These are phyloP conservation scores for Linnaemya vulpina DNA, from an alignment of 2,888 invertebrate species.

Conservation along the genomic window DNA sequence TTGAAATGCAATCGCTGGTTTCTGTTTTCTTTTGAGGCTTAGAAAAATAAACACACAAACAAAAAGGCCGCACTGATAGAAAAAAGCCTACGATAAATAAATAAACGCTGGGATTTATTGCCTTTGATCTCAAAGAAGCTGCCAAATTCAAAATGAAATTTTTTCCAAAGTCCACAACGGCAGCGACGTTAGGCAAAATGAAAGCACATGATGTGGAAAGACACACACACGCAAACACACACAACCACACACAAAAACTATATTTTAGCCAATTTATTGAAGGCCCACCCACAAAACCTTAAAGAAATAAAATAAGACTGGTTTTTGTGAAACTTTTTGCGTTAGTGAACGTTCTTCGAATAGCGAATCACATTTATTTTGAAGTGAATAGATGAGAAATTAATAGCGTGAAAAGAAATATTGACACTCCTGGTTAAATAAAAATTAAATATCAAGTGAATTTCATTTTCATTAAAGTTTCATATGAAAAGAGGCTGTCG, in stretches of 20 bases:
- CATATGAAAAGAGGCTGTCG: no score
- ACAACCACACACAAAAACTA: background rate
- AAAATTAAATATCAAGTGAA: no score
- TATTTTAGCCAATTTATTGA: conserved; percentile 19
- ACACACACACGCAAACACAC: background rate
- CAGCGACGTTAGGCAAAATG: conserved; percentile 43
- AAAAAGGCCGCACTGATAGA: background rate
- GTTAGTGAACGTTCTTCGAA: conserved; percentile 31
- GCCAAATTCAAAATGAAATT: conserved; percentile 68
- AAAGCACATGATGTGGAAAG: conserved; percentile 40
- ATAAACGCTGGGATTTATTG: conserved; percentile 63
- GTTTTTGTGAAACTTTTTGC: background rate
- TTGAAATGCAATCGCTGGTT: conserved; percentile 45
- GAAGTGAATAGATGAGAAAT: no score
- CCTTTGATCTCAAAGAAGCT: conserved; percentile 69
- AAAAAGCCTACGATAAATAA: conserved; percentile 9
- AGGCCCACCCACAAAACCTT: conserved; percentile 21
- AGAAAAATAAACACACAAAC: conserved; percentile 46
- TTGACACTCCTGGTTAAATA: no score
- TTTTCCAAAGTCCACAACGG: conserved; percentile 43
- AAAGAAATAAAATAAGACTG: conserved; percentile 10
- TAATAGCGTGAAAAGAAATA: no score
- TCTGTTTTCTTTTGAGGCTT: conserved; percentile 30
- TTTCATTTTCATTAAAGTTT: no score
- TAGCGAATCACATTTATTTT: background rate